Conservation (phyloP, 2,888 invertebrate genomes). For the Cecidostiba fungosa region DNA sequence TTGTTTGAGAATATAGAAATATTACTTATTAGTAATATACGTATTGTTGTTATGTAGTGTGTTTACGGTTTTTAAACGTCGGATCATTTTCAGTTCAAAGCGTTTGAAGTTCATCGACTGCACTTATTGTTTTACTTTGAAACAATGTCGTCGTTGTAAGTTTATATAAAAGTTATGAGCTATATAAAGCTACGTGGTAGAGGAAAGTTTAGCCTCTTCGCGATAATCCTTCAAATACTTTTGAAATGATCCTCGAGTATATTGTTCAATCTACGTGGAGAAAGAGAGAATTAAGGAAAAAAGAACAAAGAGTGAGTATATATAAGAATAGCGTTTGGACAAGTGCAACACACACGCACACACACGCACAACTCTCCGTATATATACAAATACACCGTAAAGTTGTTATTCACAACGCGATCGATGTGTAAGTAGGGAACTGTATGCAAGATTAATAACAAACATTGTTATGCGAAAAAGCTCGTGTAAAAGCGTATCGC, state of each 20-base stretch:
- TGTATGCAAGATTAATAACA: not conserved
- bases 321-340: conserved; percentile 19
- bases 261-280: conserved; percentile 43
- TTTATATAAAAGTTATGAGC: not conserved
- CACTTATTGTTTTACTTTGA: not conserved
- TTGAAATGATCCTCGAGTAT: not conserved
- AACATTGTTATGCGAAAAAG: not conserved
- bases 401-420: not conserved
- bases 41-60: not conserved
- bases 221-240: conserved; percentile 25
- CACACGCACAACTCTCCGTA: not conserved
- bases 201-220: not conserved
- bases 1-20: not conserved
- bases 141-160: not conserved
- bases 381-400: not conserved
- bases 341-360: not conserved
- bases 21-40: not conserved
- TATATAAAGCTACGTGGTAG: not conserved
- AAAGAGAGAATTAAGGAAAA: conserved; percentile 43
- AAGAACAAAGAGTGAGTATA: conserved; percentile 16
- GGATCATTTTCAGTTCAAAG: conserved; percentile 6
- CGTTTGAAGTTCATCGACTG: conserved; percentile 20
- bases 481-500: not conserved
- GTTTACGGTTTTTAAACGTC: not conserved
- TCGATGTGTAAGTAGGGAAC: not conserved